Conservation (phyloP, 2,888 invertebrate genomes). For the Ennomos erosarius region DNA sequence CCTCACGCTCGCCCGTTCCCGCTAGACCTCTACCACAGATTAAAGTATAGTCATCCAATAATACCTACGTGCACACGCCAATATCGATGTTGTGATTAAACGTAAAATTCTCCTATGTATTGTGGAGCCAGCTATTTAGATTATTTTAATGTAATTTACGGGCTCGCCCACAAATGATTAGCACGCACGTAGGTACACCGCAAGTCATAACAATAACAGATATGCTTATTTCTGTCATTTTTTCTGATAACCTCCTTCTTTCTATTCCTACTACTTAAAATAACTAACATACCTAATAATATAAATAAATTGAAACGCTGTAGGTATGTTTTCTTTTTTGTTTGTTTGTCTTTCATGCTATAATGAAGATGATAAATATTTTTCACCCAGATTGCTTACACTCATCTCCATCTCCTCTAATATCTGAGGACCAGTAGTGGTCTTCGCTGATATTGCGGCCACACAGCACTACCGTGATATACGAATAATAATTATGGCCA, state of each 20-base stretch:
- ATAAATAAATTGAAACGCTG: background rate
- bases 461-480: no score
- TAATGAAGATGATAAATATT: no score
- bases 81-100: conserved; percentile 10
- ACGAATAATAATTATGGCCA: no score
- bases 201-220: conserved; percentile 12
- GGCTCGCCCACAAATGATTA: conserved; percentile 3
- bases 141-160: conserved; percentile 4
- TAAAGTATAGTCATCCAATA: conserved; percentile 17
- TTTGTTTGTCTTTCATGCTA: no score
- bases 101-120: conserved; percentile 5
- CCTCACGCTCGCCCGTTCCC: conserved; percentile 51
- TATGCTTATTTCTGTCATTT: conserved; percentile 3
- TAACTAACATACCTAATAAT: no score
- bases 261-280: no score
- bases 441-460: no score
- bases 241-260: no score
- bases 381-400: no score
- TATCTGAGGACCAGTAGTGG: no score
- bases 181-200: background rate
- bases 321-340: background rate
- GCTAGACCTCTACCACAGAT: conserved; percentile 21
- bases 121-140: conserved; percentile 4
- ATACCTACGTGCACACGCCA: conserved; percentile 3
- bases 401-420: no score